Evolutionary conservation across 2,797 vertebrate species (phyloP).

Genomic region (Poecile montanus): DNA sequence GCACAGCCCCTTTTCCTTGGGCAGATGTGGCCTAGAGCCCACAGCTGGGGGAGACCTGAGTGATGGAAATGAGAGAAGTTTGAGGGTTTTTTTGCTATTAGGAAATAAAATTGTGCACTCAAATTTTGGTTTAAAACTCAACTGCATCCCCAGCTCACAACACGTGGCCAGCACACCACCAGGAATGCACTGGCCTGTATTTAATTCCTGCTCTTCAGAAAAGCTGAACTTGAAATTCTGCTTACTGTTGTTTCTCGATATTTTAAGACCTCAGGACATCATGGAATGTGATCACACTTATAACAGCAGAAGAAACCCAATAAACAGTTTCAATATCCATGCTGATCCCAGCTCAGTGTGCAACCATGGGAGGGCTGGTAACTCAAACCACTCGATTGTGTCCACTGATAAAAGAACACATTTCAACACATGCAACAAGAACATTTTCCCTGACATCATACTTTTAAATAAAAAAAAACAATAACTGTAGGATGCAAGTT

Average conservation of each 20-base stretch:
- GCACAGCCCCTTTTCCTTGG: neutral
- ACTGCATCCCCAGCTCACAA: neutral
- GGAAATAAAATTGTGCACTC: neutral
- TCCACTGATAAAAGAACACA: neutral
- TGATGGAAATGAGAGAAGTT: neutral
- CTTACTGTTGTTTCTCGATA: neutral
- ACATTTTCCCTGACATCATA: neutral
- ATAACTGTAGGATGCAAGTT: neutral
- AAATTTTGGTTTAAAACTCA: neutral
- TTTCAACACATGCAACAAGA: neutral
- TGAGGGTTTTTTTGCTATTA: neutral
- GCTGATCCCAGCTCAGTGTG: neutral
- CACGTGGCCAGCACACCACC: neutral
- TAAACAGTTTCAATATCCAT: neutral
- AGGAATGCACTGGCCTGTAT: neutral
- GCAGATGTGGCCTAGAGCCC: neutral
- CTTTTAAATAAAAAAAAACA: neutral
- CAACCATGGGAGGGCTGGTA: neutral
- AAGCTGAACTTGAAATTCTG: neutral
- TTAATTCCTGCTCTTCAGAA: neutral
- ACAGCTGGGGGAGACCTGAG: neutral
- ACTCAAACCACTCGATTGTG: too few relatives aligned
- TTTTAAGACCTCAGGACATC: conserved; percentile 8
- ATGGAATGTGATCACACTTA: neutral
- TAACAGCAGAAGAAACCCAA: neutral